Evolutionary conservation across 2,888 invertebrate genomes (phyloP).

Genomic region (Drosophila basisetae): DNA sequence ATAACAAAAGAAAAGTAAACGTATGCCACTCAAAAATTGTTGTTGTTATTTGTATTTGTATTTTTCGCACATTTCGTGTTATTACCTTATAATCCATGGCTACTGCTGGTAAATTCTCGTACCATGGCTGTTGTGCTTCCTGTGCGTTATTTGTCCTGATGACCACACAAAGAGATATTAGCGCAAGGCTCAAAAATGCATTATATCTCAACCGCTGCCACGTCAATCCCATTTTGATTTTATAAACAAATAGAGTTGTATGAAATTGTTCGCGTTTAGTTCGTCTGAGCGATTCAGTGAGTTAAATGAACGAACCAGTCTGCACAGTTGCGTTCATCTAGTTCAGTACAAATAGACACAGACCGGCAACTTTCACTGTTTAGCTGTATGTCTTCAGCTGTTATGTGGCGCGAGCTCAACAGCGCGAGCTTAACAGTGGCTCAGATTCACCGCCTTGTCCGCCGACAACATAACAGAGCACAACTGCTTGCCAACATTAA

Average conservation of each 20-base stretch:
- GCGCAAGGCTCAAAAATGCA: conserved; percentile 47
- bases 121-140: conserved; percentile 90
- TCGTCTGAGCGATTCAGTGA: conserved; percentile 21
- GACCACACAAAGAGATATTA: conserved; percentile 49
- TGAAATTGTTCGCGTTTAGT: conserved; percentile 5
- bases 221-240: conserved; percentile 82
- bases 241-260: conserved; percentile 56
- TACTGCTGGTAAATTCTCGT: conserved; percentile 94
- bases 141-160: conserved; percentile 66
- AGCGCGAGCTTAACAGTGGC: not conserved
- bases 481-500: not conserved
- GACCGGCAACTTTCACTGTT: conserved; percentile 10
- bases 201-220: conserved; percentile 78
- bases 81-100: conserved; percentile 96
- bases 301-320: conserved; percentile 22
- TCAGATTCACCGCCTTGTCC: not conserved
- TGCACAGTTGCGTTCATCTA: not conserved
- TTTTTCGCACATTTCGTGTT: conserved; percentile 2
- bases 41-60: conserved; percentile 13
- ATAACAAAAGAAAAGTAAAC: not conserved
- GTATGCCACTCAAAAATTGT: conserved; percentile 1
- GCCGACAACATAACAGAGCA: not conserved
- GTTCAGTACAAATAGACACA: conserved; percentile 7
- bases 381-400: not conserved
- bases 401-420: not conserved